Evolutionary conservation across 2,113 vertebrate species (phyloP).

Genomic region (Strix aluco): DNA sequence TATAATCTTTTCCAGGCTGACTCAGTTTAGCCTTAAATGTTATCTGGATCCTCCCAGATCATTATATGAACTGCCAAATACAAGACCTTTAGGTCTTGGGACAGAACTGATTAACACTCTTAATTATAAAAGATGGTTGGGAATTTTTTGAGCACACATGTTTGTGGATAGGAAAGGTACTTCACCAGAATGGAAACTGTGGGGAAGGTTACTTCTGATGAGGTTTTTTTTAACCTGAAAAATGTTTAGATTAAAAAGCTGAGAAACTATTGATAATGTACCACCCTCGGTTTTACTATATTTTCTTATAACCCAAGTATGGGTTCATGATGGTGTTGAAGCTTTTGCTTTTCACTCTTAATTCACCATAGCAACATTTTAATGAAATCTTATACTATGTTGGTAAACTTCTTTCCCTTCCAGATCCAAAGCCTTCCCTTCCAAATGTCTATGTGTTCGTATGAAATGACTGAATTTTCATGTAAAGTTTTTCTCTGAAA

Average conservation of each 20-base stretch:
- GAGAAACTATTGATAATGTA: background rate
- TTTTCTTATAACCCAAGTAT: background rate
- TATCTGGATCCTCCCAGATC: constrained; percentile 55
- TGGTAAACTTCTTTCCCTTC: background rate
- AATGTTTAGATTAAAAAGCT: background rate
- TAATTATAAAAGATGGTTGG: background rate
- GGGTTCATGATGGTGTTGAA: background rate
- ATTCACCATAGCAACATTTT: background rate
- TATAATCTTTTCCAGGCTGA: constrained; percentile 41
- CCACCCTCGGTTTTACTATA: background rate
- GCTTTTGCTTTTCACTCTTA: background rate
- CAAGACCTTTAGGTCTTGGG: background rate
- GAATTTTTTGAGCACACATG: background rate
- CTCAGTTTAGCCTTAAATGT: constrained; percentile 46
- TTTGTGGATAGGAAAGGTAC: background rate
- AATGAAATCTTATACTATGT: background rate
- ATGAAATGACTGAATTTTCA: background rate
- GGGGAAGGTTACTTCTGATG: background rate
- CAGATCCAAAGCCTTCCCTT: background rate
- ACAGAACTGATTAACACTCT: background rate
- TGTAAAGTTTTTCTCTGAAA: background rate
- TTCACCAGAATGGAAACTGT: background rate
- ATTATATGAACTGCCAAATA: background rate
- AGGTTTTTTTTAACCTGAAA: background rate
- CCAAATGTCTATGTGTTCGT: background rate